Base-by-base conservation (phyloP, 2,888 invertebrate genomes). In the Perizoma affinitatum region DNA sequence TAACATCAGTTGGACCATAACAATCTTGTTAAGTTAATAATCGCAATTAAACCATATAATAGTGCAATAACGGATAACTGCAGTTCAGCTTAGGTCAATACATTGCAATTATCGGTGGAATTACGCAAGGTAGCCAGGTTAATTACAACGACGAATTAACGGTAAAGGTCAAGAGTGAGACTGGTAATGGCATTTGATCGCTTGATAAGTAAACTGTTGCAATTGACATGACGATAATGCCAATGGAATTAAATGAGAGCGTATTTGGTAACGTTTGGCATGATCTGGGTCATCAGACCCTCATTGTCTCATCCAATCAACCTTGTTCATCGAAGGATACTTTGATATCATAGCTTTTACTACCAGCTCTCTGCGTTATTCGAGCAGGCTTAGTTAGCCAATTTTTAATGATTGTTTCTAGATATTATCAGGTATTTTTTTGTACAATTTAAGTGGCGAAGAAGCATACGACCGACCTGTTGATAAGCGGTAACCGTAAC, bases 141-240 rank as follows among this genome's bases (percentile, higher is more conserved):
- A 58, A 62, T 58, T 62, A 46, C 56, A 58, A 42, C 50, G 50
- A 38, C 43, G 43, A 47, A 58, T 43, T 58, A 60, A 62, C 47
- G 45, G 54, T 34, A 51, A 51, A 62, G 62, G 62, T 58, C 62
- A 58, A 58, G 50, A 11, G 61, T 57, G 56, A 57, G 49, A 44
- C 49, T 41, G 45, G 34, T 52, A 51, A 46, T 57, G 45, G 52
- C 53, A 44, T 54, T 54, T 38, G 54, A 54, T 59, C 45, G 44
- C 11, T 45, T 50, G 54, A 51, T 60, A 60, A 54, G 44, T 54
- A 35, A 54, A 59, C 54, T 41, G 45, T 50, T 36, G 40, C 49
- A 49, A 46, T 22, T 49, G 49, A 40, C 49, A 40, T 22, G 44
- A 34, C 33, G 49, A 44, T 38, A 49, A 44, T 52, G 46, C 4